Evolutionary conservation across 1,140 invertebrate genomes (phyloP), one percentile per base, ranked within the genome.

Genomic region (Tenebrio molitor): DNA sequence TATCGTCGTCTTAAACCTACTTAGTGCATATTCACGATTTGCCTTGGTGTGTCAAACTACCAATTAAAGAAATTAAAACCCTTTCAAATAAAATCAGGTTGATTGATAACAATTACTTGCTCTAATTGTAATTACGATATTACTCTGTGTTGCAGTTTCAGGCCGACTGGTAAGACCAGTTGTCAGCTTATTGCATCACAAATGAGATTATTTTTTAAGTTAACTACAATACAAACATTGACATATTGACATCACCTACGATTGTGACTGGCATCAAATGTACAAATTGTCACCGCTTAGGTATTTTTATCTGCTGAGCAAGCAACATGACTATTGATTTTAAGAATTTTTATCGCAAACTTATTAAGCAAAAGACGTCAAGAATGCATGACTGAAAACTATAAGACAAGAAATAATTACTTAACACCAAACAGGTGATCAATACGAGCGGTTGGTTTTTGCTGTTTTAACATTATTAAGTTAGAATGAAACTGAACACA

Each of bases 321-420:
- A 33, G 29, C 10, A 10, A 33, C 12, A 41, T 41, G 36, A 41
- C 36, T 17, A 19, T 46, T 46, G 42, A 46, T 46, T 46, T 17
- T 5, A 39, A 39, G n/a, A 39, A 39, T 39, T 39, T 12, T 39
- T 39, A 39, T n/a, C 36, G 12, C 36, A 7, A 12, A 12, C 4
- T 39, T 12, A 12, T 39, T 39, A n/a, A n/a, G 12, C 5, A 5
- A 39, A 12, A 39, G 36, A 39, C 12, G 12, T 39, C 36, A 17
- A 17, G 42, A 46, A 53, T 53, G 46, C 46, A 23, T 53, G 46
- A 53, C 46, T 53, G 46, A 7, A 21, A 53, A 10, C 17, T 16
- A 44, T 15, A 23, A 21, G 46, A 10, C 36, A 39, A 39, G 36
- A 39, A 39, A 39, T 7, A 39, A 7, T 53, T 53, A 53, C 19